Evolutionary conservation across 1,140 invertebrate species (phyloP).

Genomic region (Drosophila neocordata): DNA sequence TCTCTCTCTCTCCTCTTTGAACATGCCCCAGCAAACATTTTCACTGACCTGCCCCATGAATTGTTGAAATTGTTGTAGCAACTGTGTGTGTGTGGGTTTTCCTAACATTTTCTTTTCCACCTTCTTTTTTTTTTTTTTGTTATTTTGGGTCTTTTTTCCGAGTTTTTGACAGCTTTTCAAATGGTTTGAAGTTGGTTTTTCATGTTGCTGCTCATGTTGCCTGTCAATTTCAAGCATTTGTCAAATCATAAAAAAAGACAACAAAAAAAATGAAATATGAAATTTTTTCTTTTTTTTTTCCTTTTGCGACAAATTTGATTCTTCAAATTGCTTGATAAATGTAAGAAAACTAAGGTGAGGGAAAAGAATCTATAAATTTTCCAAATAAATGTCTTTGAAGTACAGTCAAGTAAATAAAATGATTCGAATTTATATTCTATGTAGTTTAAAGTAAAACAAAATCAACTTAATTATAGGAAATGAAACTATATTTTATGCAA

Average conservation of each 20-base stretch:
- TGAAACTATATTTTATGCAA: too few relatives aligned
- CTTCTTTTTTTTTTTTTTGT: not conserved
- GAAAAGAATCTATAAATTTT: not conserved
- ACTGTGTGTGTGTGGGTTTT: constrained; percentile 11
- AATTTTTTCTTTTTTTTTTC: not conserved
- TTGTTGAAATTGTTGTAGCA: not conserved
- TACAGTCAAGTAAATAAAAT: not conserved
- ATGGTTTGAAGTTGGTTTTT: constrained; percentile 12
- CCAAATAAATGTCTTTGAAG: not conserved
- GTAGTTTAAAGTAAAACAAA: too few relatives aligned
- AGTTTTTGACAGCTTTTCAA: not conserved
- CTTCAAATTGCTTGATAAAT: constrained; percentile 3
- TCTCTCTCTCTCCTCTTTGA: constrained; percentile 29
- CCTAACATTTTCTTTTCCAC: constrained; percentile 18
- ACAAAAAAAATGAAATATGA: constrained; percentile 43
- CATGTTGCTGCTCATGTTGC: constrained; percentile 21
- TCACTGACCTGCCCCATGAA: constrained; percentile 69
- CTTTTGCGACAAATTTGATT: not conserved
- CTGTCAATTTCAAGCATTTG: constrained; percentile 71
- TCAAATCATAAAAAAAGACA: constrained; percentile 50
- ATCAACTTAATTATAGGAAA: too few relatives aligned
- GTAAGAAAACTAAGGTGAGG: not conserved
- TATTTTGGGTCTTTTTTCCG: not conserved
- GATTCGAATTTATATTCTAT: too few relatives aligned
- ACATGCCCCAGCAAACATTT: constrained; percentile 34